phyloP scores from a whole-genome alignment of 2,888 invertebrate species.

The Criorhina ranunculi region DNA sequence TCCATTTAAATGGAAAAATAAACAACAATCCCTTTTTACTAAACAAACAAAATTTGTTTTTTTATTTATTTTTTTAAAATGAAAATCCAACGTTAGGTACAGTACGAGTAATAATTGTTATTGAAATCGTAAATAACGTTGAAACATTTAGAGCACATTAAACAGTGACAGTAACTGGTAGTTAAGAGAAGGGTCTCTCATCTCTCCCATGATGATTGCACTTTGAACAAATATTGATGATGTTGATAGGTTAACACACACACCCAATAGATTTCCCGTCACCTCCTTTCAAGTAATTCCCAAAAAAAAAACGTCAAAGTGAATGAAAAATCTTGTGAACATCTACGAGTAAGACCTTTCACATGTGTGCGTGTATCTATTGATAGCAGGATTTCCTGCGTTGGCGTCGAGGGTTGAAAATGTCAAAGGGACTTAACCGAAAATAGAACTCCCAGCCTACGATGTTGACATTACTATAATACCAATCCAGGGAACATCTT shows the following conservation, averaged over 20 bases:
- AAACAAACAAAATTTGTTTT: conserved; percentile 44
- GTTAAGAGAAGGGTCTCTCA: conserved; percentile 74
- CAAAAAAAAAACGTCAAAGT: conserved; percentile 56
- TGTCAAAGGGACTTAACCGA: conserved; percentile 50
- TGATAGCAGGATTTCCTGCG: conserved; percentile 74
- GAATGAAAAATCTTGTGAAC: conserved; percentile 29
- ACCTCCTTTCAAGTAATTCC: conserved; percentile 25
- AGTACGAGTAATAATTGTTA: conserved; percentile 61
- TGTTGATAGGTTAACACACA: conserved; percentile 74
- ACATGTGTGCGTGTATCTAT: conserved; percentile 57
- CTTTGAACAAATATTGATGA: conserved; percentile 77
- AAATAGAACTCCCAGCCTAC: conserved; percentile 59
- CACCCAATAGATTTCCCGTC: conserved; percentile 74
- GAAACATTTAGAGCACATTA: conserved; percentile 72
- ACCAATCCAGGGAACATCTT: conserved; percentile 58
- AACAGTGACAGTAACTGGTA: conserved; percentile 74
- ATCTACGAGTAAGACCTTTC: conserved; percentile 10
- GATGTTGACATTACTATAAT: conserved; percentile 45
- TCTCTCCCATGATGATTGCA: conserved; percentile 73
- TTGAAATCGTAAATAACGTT: conserved; percentile 64
- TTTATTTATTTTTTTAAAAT: not conserved
- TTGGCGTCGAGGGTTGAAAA: conserved; percentile 65
- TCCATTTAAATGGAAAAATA: not conserved
- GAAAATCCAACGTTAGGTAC: not conserved
- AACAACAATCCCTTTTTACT: conserved; percentile 1